phyloP scores from a whole-genome alignment of 2,113 vertebrate genomes.

The Gopherus evgoodei region DNA sequence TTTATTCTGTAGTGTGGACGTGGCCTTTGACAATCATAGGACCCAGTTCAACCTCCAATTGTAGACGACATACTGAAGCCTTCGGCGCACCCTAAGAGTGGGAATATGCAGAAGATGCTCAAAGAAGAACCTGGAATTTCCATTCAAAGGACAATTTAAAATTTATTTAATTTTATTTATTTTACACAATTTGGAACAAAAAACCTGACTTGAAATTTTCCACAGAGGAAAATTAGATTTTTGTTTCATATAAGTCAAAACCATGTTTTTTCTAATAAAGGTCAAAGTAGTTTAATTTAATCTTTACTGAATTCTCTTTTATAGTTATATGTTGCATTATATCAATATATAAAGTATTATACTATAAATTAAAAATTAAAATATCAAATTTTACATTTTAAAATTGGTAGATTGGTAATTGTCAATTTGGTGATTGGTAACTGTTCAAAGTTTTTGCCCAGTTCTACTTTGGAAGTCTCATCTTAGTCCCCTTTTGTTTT shows the following conservation, averaged over 20 bases:
- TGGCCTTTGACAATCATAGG: not conserved
- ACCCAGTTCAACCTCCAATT: not conserved
- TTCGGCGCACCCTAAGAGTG: not conserved
- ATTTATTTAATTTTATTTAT: no score
- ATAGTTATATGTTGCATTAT: not conserved
- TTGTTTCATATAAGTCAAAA: not conserved
- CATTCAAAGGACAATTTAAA: not conserved
- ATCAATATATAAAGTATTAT: not conserved
- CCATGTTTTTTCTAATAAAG: not conserved
- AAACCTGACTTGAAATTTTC: not conserved
- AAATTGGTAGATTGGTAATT: not conserved
- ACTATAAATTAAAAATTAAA: not conserved
- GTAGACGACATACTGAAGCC: not conserved
- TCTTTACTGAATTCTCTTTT: not conserved
- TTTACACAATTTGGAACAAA: no score
- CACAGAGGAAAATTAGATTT: not conserved
- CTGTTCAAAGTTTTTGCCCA: conserved; percentile 1
- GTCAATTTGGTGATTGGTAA: not conserved
- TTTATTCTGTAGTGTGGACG: no score
- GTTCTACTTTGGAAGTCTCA: not conserved
- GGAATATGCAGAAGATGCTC: not conserved
- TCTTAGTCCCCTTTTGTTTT: not conserved
- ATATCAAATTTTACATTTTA: not conserved
- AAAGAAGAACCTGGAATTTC: not conserved
- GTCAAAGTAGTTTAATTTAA: not conserved